Base-by-base conservation (phyloP, 2,113 vertebrate genomes). In the human (Homo sapiens) region DNA sequence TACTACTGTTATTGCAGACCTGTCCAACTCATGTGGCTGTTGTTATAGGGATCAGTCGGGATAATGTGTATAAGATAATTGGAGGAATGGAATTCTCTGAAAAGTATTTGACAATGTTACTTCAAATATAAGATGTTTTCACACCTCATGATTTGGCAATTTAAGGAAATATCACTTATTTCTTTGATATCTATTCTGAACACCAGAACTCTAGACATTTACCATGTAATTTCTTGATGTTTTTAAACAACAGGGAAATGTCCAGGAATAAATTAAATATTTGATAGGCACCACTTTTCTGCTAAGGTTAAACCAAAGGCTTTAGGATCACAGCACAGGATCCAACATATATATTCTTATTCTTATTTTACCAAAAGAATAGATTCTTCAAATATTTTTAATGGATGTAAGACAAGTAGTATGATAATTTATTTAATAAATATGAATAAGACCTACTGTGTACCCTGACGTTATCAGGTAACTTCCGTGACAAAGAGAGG, bases 71-170 rank as follows among this genome's bases (percentile, higher is more conserved):
- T 91, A 72, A 89, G 48, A 32, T 76, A 92, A 85, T 0, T 38
- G 32, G n/a, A 50, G 72, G 87, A 84, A 89, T 79, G 9, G 23
- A 90, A 64, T 90, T 95, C 23, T 93, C 27, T 89, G 64, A 32
- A 94, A 93, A 87, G 12, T 57, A 32, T 68, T 91, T 96, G 43
- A 52, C 27, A 66, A 32, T 70, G 80, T n/a, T 80, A 80, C 17
- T 81, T 89, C 59, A 94, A 84, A 22, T 94, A 8, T 86, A 82
- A 81, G 12, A 78, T 79, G 12, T 94, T 75, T 96, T 80, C n/a
- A 68, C 14, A 94, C 84, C 92, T 92, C 61, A 80, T 84, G 35
- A 75, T 64, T 80, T 95, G 59, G 10, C 2, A 59, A 10, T 88
- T 85, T 90, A 87, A 7, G 57, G 95, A 14, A 80, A 50, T 30